These are phyloP conservation scores for Daktulosphaira vitifoliae DNA, from an alignment of 1,140 invertebrate genomes.

Conservation along the genomic window DNA sequence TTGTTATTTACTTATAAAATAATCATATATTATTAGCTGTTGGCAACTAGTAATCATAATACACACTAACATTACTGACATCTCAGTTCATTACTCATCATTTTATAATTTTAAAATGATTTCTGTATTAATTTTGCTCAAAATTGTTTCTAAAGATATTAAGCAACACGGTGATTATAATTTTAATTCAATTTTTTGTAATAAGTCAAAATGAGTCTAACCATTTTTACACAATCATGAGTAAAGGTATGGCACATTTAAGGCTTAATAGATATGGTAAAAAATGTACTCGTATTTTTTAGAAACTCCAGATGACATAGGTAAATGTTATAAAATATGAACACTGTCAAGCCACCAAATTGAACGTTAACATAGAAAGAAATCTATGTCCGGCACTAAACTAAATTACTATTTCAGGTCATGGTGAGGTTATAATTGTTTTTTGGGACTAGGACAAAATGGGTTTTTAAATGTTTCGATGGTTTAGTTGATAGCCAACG, in stretches of 20 bases:
- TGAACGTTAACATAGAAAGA: slow-evolving; percentile 3
- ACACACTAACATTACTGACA: no score
- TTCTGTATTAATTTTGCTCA: no score
- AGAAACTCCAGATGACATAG: background rate
- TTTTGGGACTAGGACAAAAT: background rate
- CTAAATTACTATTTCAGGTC: slow-evolving; percentile 21
- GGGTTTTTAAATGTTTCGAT: background rate
- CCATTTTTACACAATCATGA: no score
- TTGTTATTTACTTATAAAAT: no score
- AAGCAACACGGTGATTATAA: slow-evolving; percentile 3
- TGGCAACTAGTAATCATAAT: no score
- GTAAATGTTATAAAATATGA: background rate
- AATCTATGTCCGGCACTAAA: background rate
- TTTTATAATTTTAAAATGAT: no score
- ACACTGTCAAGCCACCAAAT: slow-evolving; percentile 20
- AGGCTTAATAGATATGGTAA: no score
- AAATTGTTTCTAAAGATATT: background rate
- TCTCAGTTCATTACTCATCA: no score
- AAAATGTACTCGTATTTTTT: no score
- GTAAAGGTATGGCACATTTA: no score
- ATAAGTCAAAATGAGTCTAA: background rate
- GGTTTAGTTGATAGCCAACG: no score
- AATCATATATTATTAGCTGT: no score
- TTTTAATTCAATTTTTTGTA: slow-evolving; percentile 26
- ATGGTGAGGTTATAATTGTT: slow-evolving; percentile 21